These are phyloP conservation scores for Acipenser ruthenus DNA, from an alignment of 2,797 vertebrate species.

Conservation along the genomic window DNA sequence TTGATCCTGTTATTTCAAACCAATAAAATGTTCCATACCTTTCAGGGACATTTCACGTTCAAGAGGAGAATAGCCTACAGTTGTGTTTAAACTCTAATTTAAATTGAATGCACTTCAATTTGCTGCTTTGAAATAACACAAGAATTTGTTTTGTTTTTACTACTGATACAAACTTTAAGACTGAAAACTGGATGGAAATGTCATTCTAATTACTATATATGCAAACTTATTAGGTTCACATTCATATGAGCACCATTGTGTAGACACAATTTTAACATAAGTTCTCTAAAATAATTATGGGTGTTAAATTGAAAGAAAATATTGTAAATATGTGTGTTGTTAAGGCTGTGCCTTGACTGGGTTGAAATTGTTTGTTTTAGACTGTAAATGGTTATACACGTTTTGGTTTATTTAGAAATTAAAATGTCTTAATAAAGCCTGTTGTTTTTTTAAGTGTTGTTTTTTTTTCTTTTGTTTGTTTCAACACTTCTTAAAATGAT, in stretches of 20 bases:
- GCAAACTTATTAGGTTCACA: neutral
- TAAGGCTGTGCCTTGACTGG: constrained; percentile 58
- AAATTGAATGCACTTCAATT: constrained; percentile 8
- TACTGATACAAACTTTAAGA: constrained; percentile 28
- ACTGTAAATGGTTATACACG: constrained; percentile 10
- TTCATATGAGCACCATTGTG: constrained; percentile 23
- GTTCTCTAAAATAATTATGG: constrained; percentile 19
- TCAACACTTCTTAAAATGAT: no score
- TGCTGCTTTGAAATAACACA: constrained; percentile 34
- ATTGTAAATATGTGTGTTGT: constrained; percentile 13
- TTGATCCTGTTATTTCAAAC: no score
- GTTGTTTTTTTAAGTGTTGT: no score
- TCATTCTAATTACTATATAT: constrained; percentile 15
- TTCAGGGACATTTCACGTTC: constrained; percentile 22
- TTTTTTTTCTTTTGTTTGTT: no score
- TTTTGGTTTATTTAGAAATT: constrained; percentile 17
- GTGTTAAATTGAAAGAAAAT: constrained; percentile 13
- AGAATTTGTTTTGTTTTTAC: constrained; percentile 15
- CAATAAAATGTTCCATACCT: constrained; percentile 16
- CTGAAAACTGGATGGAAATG: constrained; percentile 36
- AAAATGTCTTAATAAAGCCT: constrained; percentile 7
- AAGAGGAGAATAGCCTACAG: constrained; percentile 29
- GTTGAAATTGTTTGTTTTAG: constrained; percentile 7
- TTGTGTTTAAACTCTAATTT: constrained; percentile 24
- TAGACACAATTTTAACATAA: constrained; percentile 19